Percentiles rank a stretch among this genome's conserved stretches.
phyloP scores from a whole-genome alignment of 2,113 vertebrate genomes.

The Oncorhynchus gorbuscha region DNA sequence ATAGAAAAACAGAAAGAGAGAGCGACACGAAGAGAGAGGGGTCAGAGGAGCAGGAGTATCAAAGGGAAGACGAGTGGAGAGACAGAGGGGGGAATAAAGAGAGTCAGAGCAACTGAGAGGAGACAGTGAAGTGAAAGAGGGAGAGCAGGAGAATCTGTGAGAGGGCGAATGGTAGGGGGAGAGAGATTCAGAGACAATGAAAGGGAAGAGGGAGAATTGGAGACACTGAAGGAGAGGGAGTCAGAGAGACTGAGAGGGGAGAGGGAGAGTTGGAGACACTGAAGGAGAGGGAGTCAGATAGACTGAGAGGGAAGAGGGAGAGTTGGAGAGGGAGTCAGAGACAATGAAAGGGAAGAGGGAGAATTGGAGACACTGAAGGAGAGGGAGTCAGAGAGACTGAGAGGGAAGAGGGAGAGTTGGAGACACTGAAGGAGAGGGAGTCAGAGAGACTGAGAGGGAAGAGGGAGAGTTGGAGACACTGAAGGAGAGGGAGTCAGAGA shows the following conservation, averaged over 20 bases:
- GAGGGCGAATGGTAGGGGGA: neutral
- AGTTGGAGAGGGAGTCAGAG: conserved; percentile 6
- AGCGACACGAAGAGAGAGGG: too few relatives aligned
- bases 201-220: conserved; percentile 1
- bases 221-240: too few relatives aligned
- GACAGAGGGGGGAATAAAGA: conserved; percentile 7
- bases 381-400: neutral
- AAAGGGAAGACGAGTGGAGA: neutral
- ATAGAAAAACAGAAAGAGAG: neutral
- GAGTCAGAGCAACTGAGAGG: neutral
- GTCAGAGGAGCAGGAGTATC: neutral
- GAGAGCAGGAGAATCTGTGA: conserved; percentile 13
- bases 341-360: conserved; percentile 6
- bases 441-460: neutral
- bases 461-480: neutral
- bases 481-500: neutral
- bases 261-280: neutral
- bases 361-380: too few relatives aligned
- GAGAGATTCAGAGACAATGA: conserved; percentile 13
- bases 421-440: too few relatives aligned
- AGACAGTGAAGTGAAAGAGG: neutral
- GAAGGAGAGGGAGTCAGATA: conserved; percentile 6
- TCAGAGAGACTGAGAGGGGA: neutral
- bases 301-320: neutral
- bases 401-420: neutral